Conservation (phyloP, 2,113 vertebrate species). For the Puma concolor region DNA sequence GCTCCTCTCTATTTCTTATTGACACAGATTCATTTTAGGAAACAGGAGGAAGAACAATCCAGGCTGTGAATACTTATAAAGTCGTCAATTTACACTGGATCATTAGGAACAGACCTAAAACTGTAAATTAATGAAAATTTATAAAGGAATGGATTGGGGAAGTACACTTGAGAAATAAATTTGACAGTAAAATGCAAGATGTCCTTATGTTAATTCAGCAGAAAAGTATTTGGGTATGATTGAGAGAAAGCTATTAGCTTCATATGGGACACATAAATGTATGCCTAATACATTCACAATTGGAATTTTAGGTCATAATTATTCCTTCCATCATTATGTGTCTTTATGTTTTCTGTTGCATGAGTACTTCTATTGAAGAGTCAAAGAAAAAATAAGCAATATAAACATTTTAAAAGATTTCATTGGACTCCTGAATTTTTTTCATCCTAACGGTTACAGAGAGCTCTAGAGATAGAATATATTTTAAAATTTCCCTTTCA, state of each 20-base stretch:
- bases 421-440: not conserved
- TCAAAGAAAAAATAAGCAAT: not conserved
- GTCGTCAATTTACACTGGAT: not conserved
- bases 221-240: not conserved
- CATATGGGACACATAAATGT: not conserved
- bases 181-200: not conserved
- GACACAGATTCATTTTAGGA: not conserved
- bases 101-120: not conserved
- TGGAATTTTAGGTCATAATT: not conserved
- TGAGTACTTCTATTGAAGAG: not conserved
- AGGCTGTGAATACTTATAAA: not conserved
- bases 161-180: not conserved
- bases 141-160: not conserved
- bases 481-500: not conserved
- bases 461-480: not conserved
- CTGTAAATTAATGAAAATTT: not conserved
- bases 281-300: not conserved
- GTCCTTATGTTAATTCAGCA: constrained; percentile 16
- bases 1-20: not conserved
- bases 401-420: not conserved
- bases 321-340: not conserved
- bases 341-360: not conserved
- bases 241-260: not conserved
- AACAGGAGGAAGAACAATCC: not conserved
- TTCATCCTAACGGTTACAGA: not conserved